phyloP scores from a whole-genome alignment of 2,113 vertebrate genomes.

The Peromyscus californicus region DNA sequence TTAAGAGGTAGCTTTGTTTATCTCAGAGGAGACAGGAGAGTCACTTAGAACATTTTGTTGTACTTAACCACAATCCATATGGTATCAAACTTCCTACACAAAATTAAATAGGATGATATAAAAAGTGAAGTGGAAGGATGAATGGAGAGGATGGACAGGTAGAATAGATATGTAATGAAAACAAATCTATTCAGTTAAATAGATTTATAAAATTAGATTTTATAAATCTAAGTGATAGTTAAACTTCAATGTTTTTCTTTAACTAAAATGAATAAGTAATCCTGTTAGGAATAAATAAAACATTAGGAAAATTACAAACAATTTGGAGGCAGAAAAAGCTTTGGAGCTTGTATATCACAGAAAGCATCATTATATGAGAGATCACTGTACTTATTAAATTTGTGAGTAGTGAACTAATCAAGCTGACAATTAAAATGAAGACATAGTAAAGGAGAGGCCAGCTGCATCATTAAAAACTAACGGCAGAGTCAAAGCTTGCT shows the following conservation, averaged over 20 bases:
- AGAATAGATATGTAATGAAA: neutral
- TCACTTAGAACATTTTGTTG: neutral
- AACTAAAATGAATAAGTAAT: neutral
- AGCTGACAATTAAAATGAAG: neutral
- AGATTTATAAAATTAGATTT: too few relatives aligned
- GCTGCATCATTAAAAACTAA: neutral
- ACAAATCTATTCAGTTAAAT: neutral
- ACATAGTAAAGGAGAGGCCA: neutral
- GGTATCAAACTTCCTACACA: neutral
- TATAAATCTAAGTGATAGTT: neutral
- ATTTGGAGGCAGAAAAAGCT: neutral
- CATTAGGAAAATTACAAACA: neutral
- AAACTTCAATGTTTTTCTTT: neutral
- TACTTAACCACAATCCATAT: neutral
- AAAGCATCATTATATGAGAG: neutral
- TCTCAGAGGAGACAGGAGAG: neutral
- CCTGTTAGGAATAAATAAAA: conserved; percentile 8
- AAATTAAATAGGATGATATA: neutral
- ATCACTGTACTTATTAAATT: neutral
- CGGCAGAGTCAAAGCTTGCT: neutral
- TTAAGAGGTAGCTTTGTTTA: neutral
- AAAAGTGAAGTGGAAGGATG: neutral
- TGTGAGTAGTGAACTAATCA: neutral
- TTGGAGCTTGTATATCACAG: neutral
- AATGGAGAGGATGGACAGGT: neutral